Percentiles rank a stretch among this genome's conserved stretches.
Evolutionary conservation across 1,140 invertebrate genomes (phyloP).

Genomic region (Drosophila bipectinata): DNA sequence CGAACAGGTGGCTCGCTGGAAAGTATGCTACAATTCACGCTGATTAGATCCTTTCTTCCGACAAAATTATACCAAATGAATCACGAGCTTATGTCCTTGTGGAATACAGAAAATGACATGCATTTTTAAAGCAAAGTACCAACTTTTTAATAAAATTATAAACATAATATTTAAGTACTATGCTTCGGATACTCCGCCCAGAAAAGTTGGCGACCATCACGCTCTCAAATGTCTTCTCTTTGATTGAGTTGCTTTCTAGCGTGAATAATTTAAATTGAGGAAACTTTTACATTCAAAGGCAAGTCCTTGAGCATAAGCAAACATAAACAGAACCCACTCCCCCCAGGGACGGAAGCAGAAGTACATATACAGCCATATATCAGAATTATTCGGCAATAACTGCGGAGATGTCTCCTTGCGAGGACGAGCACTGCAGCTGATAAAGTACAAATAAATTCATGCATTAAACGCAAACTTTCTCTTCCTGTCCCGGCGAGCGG

Average conservation of each 20-base stretch:
- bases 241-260: slow-evolving; percentile 32
- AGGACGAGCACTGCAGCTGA: slow-evolving; percentile 26
- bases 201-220: neutral
- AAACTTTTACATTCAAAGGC: slow-evolving; percentile 28
- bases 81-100: too few relatives aligned
- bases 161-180: neutral
- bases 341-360: neutral
- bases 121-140: neutral
- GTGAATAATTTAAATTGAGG: slow-evolving; percentile 35
- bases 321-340: slow-evolving; percentile 17
- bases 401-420: slow-evolving; percentile 19
- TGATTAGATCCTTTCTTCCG: neutral
- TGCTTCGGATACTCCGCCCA: neutral
- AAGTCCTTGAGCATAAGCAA: slow-evolving; percentile 11
- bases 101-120: too few relatives aligned
- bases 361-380: slow-evolving; percentile 26
- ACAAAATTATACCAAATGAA: neutral
- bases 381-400: slow-evolving; percentile 53
- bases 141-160: neutral
- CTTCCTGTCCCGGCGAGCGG: neutral
- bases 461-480: slow-evolving; percentile 36
- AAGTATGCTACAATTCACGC: slow-evolving; percentile 16
- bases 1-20: slow-evolving; percentile 9
- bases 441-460: slow-evolving; percentile 45
- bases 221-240: slow-evolving; percentile 5